A percentile compares a stretch with the other conserved stretches of the same genome.
Evolutionary conservation across 2,888 invertebrate species (phyloP).

Genomic region (Baccha elongata): DNA sequence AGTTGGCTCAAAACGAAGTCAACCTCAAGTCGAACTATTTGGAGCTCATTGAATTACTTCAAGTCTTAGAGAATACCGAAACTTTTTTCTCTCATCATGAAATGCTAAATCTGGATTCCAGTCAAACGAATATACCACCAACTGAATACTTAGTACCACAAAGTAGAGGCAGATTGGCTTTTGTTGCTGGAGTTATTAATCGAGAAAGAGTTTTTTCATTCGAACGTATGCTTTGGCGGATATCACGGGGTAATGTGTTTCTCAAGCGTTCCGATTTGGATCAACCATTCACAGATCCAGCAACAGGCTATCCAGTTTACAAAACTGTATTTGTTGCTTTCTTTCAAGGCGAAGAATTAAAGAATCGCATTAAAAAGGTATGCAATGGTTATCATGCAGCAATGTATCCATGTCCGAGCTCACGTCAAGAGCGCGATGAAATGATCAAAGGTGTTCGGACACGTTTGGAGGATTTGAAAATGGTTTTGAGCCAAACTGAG

Average conservation of each 20-base stretch:
- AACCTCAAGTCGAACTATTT: conserved; percentile 95
- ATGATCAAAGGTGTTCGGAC: conserved; percentile 93
- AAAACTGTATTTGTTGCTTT: conserved; percentile 92
- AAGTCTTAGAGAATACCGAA: conserved; percentile 96
- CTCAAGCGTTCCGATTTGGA: conserved; percentile 90
- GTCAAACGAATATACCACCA: conserved; percentile 88
- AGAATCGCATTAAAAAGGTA: conserved; percentile 93
- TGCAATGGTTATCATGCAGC: conserved; percentile 94
- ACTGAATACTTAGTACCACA: conserved; percentile 82
- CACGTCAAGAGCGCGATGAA: conserved; percentile 89
- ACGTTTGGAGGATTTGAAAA: conserved; percentile 90
- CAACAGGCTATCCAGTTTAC: conserved; percentile 86
- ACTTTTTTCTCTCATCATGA: conserved; percentile 80
- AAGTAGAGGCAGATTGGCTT: conserved; percentile 84
- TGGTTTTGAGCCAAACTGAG: conserved; percentile 90
- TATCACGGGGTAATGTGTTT: conserved; percentile 93
- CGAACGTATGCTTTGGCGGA: conserved; percentile 94
- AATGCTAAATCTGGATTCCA: conserved; percentile 78
- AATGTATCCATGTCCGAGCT: conserved; percentile 93
- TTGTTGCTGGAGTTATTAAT: conserved; percentile 93
- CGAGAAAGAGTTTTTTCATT: conserved; percentile 92
- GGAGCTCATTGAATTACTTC: conserved; percentile 94
- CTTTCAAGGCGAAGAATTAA: conserved; percentile 93
- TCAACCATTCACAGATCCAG: conserved; percentile 88
- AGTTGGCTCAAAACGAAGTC: conserved; percentile 95